phyloP scores from a whole-genome alignment of 2,888 invertebrate species.

The Chymomyza fuscimana region DNA sequence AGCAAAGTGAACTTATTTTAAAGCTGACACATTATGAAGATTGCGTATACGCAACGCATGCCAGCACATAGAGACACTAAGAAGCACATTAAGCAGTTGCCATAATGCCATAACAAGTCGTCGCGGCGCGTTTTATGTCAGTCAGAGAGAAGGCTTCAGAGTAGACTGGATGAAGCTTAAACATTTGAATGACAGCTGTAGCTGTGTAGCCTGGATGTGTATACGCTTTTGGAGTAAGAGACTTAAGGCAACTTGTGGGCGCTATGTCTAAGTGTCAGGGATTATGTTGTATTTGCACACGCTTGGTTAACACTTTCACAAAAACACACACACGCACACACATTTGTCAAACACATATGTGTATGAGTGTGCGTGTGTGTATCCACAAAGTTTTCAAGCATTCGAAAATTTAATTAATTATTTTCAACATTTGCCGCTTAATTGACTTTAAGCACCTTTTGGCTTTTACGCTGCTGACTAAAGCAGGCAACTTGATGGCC shows the following conservation, averaged over 20 bases:
- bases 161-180: slow-evolving; percentile 25
- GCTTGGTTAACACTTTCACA: slow-evolving; percentile 41
- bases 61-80: background rate
- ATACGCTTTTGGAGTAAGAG: background rate
- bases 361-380: background rate
- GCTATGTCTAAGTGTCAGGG: slow-evolving; percentile 62
- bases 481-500: background rate
- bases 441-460: slow-evolving; percentile 59
- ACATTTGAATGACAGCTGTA: slow-evolving; percentile 40
- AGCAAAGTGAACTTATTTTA: slow-evolving; percentile 10
- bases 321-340: background rate
- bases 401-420: slow-evolving; percentile 65
- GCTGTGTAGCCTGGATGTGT: background rate
- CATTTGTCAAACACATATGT: background rate
- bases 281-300: slow-evolving; percentile 69
- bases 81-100: slow-evolving; percentile 2
- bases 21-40: slow-evolving; percentile 23
- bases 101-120: slow-evolving; percentile 11
- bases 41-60: slow-evolving; percentile 60
- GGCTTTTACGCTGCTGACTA: slow-evolving; percentile 43
- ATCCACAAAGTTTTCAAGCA: slow-evolving; percentile 33
- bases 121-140: slow-evolving; percentile 5
- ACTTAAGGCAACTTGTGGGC: slow-evolving; percentile 14
- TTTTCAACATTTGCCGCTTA: slow-evolving; percentile 49
- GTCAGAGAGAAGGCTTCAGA: slow-evolving; percentile 2